Percentiles rank a stretch among this genome's conserved stretches.
Conservation (phyloP, 2,888 invertebrate species). For the Hemistola chrysoprasaria region DNA sequence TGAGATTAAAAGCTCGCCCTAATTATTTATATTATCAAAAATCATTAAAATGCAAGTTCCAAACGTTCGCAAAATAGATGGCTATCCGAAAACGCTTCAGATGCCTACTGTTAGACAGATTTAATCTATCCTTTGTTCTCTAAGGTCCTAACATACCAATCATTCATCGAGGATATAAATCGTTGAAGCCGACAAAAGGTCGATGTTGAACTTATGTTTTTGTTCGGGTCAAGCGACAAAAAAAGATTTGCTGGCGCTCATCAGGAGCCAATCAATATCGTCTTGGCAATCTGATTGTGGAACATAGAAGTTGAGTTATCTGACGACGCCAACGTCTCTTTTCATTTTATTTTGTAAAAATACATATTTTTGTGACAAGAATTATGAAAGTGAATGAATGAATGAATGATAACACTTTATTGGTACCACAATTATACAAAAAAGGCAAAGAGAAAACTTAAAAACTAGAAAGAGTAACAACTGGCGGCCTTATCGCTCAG, state of each 20-base stretch:
- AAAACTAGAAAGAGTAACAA: too few species aligned
- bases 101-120: constrained; percentile 27
- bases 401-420: too few species aligned
- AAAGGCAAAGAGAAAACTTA: too few species aligned
- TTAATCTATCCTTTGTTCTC: constrained; percentile 43
- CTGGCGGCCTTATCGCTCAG: too few species aligned
- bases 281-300: constrained; percentile 33
- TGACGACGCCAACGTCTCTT: too few species aligned
- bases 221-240: constrained; percentile 59
- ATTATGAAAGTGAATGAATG: too few species aligned
- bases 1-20: background rate
- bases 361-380: too few species aligned
- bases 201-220: constrained; percentile 55
- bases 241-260: constrained; percentile 49
- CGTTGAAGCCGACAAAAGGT: constrained; percentile 58
- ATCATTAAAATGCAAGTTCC: constrained; percentile 18
- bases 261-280: constrained; percentile 52
- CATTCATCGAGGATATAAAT: constrained; percentile 63
- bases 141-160: constrained; percentile 45
- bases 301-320: too few species aligned
- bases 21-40: constrained; percentile 18
- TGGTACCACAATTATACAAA: too few species aligned
- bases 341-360: too few species aligned
- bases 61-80: constrained; percentile 22
- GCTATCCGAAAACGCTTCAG: constrained; percentile 24